A percentile compares a stretch with the other conserved stretches of the same genome.
These are phyloP conservation scores for Hafferia zeledoni DNA, from an alignment of 2,797 vertebrate species.

Conservation along the genomic window DNA sequence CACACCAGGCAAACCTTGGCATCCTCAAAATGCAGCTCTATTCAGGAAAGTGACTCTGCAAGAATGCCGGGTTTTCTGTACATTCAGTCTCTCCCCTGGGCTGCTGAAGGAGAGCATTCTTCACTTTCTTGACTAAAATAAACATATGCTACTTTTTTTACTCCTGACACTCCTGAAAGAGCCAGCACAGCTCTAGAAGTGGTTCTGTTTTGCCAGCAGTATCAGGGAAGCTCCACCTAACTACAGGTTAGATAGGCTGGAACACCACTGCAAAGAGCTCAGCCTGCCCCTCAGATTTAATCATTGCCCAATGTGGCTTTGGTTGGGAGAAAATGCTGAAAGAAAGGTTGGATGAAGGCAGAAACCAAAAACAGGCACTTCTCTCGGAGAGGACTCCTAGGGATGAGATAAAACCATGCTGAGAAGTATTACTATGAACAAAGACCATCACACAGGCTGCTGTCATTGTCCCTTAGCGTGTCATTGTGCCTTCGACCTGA, in stretches of 20 bases:
- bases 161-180: background rate
- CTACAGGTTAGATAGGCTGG: background rate
- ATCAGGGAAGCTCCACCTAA: background rate
- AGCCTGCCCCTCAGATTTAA: background rate
- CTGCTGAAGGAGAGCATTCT: background rate
- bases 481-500: accelerated
- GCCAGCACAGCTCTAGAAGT: background rate
- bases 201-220: background rate
- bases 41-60: constrained; percentile 18
- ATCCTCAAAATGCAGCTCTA: constrained; percentile 12
- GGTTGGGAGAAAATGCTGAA: background rate
- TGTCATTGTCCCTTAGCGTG: background rate
- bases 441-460: background rate
- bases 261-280: background rate
- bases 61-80: background rate
- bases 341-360: accelerated
- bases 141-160: background rate
- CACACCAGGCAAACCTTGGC: background rate
- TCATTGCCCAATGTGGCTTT: background rate
- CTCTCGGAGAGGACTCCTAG: background rate
- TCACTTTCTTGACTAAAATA: constrained; percentile 13
- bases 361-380: background rate
- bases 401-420: background rate
- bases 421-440: background rate
- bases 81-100: background rate